These are phyloP conservation scores for Pyrgilauda ruficollis DNA, from an alignment of 2,113 vertebrate species.

Conservation along the genomic window DNA sequence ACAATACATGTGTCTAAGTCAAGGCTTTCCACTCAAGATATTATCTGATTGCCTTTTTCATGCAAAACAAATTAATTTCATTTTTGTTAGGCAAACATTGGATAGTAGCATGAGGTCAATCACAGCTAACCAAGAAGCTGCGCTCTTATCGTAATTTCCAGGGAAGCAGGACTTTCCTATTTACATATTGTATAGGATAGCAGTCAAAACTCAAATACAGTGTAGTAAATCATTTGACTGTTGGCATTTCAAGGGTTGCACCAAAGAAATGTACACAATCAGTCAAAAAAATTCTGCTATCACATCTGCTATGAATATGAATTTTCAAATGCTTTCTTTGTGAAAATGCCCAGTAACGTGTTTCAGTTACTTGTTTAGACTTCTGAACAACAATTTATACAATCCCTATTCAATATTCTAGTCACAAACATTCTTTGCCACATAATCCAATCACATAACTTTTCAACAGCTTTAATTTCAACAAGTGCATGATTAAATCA, in stretches of 20 bases:
- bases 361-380: background rate
- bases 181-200: background rate
- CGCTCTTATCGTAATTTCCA: background rate
- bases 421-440: background rate
- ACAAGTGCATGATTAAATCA: background rate
- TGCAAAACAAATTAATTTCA: background rate
- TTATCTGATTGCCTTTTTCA: background rate
- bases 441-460: background rate
- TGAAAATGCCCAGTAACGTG: background rate
- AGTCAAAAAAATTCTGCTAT: background rate
- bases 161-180: slow-evolving; percentile 25
- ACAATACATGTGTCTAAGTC: background rate
- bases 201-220: background rate
- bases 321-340: background rate
- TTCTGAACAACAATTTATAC: background rate
- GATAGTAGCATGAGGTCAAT: background rate
- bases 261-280: background rate
- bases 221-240: background rate
- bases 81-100: background rate
- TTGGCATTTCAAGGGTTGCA: background rate
- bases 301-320: background rate
- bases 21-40: slow-evolving; percentile 1
- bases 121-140: background rate
- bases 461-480: slow-evolving; percentile 36
- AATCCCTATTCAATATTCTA: background rate